These are phyloP conservation scores for Formicarius rufipectus DNA, from an alignment of 2,113 vertebrate genomes.

Conservation along the genomic window DNA sequence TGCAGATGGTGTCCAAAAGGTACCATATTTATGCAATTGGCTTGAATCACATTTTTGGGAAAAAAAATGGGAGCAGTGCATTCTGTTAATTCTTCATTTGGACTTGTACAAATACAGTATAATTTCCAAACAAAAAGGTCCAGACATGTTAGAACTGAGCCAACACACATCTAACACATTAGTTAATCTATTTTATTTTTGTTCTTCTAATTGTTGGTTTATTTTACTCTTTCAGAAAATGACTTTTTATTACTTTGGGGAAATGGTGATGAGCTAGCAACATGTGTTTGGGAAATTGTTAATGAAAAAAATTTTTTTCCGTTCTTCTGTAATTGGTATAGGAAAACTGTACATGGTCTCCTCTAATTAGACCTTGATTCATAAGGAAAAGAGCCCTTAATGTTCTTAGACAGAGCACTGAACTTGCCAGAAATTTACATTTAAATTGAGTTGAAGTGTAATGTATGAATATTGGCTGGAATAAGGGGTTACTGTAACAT, in stretches of 20 bases:
- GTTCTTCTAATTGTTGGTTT: constrained; percentile 66
- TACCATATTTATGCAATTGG: constrained; percentile 61
- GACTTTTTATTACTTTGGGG: constrained; percentile 51
- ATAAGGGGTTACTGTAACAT: constrained; percentile 69
- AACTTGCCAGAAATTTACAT: constrained; percentile 80
- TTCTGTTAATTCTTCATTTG: constrained; percentile 66
- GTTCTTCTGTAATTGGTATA: constrained; percentile 73
- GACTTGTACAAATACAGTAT: constrained; percentile 62
- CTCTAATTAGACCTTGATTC: constrained; percentile 76
- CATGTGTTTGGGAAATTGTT: constrained; percentile 56
- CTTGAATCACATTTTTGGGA: constrained; percentile 21
- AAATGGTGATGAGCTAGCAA: constrained; percentile 34
- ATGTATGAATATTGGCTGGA: constrained; percentile 69
- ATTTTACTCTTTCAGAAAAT: constrained; percentile 66
- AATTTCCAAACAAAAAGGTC: constrained; percentile 63
- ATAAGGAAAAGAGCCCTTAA: constrained; percentile 74
- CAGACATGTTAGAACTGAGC: constrained; percentile 57
- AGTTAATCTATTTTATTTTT: constrained; percentile 66
- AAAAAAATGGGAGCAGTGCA: constrained; percentile 38
- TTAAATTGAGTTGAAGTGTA: constrained; percentile 82
- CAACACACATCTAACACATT: constrained; percentile 59
- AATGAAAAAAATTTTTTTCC: constrained; percentile 70
- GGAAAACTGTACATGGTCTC: constrained; percentile 63
- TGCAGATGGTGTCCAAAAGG: constrained; percentile 63
- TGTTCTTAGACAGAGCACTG: constrained; percentile 74